phyloP scores from a whole-genome alignment of 2,797 vertebrate genomes.

The Rhinichthys osculus region DNA sequence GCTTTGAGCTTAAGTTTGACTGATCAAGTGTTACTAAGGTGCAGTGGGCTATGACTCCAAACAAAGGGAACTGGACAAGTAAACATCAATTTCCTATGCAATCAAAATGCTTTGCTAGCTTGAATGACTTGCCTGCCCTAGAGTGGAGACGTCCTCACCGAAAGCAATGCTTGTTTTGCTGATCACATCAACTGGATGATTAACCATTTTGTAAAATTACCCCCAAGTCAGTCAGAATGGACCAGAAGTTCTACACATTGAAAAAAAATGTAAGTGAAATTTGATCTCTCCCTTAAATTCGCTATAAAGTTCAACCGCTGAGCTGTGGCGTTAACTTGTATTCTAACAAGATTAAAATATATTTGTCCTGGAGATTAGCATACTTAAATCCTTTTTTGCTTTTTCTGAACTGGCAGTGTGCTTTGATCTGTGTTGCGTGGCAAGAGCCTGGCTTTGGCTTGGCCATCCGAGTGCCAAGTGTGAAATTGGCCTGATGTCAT shows the following conservation, averaged over 20 bases:
- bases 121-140: not conserved
- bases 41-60: constrained; percentile 62
- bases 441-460: constrained; percentile 87
- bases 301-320: constrained; percentile 90
- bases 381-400: constrained; percentile 90
- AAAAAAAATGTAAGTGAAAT: constrained; percentile 76
- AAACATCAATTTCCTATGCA: constrained; percentile 67
- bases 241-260: constrained; percentile 74
- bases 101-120: constrained; percentile 38
- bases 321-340: constrained; percentile 98
- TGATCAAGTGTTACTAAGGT: constrained; percentile 75
- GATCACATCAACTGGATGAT: constrained; percentile 40
- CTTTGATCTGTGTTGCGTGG: constrained; percentile 98
- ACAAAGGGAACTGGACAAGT: constrained; percentile 61
- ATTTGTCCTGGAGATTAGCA: constrained; percentile 99
- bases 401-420: constrained; percentile 85
- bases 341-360: constrained; percentile 99
- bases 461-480: constrained; percentile 91
- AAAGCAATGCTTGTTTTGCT: constrained; percentile 38
- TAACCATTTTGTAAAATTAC: constrained; percentile 72
- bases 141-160: not conserved
- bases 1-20: constrained; percentile 66
- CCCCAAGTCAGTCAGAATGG: constrained; percentile 77
- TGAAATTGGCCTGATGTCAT: constrained; percentile 99
- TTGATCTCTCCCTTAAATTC: constrained; percentile 78